A percentile compares a stretch with the other conserved stretches of the same genome.
phyloP scores from a whole-genome alignment of 2,797 vertebrate species.

The Petrocephalus sullivani region DNA sequence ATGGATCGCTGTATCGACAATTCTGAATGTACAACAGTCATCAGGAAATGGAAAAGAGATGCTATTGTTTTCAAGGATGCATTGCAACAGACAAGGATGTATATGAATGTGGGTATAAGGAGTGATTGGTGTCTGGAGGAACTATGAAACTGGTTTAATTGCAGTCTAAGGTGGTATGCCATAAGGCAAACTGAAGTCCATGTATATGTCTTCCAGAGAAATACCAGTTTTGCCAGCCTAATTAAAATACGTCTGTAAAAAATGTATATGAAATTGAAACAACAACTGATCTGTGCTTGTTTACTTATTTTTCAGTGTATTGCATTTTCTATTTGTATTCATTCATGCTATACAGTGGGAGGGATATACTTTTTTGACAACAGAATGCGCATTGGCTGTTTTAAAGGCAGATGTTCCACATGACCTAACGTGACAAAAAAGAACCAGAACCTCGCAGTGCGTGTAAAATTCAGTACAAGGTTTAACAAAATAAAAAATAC shows the following conservation, averaged over 20 bases:
- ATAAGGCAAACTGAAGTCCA: constrained; percentile 17
- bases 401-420: not conserved
- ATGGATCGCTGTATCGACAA: too few relatives aligned
- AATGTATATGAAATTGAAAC: not conserved
- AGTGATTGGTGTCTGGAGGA: constrained; percentile 29
- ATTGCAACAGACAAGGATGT: constrained; percentile 25
- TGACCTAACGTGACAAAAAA: not conserved
- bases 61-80: not conserved
- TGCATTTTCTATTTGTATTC: not conserved
- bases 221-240: not conserved
- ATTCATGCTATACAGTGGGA: not conserved
- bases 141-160: constrained; percentile 40
- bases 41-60: not conserved
- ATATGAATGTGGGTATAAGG: constrained; percentile 20
- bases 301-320: not conserved
- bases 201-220: constrained; percentile 19
- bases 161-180: constrained; percentile 28
- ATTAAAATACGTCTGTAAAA: not conserved
- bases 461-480: not conserved
- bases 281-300: not conserved
- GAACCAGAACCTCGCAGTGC: not conserved
- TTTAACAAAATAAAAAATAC: not conserved
- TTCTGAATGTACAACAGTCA: too few relatives aligned
- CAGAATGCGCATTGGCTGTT: not conserved
- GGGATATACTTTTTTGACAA: not conserved